phyloP scores from a whole-genome alignment of 2,888 invertebrate genomes.

The Mycogona germanica region DNA sequence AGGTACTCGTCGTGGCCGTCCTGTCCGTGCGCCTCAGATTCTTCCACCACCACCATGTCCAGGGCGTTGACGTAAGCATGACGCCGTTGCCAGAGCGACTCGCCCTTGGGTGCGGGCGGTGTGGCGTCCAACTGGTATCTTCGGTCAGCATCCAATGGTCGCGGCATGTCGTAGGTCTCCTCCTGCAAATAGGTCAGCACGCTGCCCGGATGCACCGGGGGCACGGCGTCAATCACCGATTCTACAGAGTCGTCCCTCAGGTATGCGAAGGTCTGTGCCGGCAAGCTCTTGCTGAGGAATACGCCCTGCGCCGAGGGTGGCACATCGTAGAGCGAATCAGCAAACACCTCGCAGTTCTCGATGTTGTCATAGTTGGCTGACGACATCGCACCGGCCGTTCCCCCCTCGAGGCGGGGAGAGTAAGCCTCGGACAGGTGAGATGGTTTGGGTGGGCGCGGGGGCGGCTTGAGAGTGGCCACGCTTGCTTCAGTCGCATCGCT shows the following conservation, averaged over 20 bases:
- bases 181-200: constrained; percentile 28
- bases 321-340: constrained; percentile 14
- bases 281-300: constrained; percentile 12
- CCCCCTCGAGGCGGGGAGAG: too few species aligned
- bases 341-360: not conserved
- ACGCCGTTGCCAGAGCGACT: constrained; percentile 25
- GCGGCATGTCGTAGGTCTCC: constrained; percentile 56
- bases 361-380: constrained; percentile 14
- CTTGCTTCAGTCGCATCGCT: not conserved
- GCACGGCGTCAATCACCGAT: constrained; percentile 7
- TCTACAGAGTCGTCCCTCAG: constrained; percentile 16
- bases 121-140: constrained; percentile 22
- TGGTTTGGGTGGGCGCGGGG: constrained; percentile 66
- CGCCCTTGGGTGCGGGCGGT: constrained; percentile 22
- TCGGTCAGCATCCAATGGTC: constrained; percentile 29
- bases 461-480: constrained; percentile 32
- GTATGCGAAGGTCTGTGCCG: constrained; percentile 44
- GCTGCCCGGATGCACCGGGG: constrained; percentile 12
- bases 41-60: constrained; percentile 36
- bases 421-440: constrained; percentile 41
- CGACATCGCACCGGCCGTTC: constrained; percentile 20
- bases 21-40: constrained; percentile 30
- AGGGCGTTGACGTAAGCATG: constrained; percentile 51
- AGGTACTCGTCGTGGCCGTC: constrained; percentile 18
- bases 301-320: constrained; percentile 14